These are phyloP conservation scores for Aphelenchoides avenae DNA, from an alignment of 1,140 invertebrate species.

Conservation along the genomic window DNA sequence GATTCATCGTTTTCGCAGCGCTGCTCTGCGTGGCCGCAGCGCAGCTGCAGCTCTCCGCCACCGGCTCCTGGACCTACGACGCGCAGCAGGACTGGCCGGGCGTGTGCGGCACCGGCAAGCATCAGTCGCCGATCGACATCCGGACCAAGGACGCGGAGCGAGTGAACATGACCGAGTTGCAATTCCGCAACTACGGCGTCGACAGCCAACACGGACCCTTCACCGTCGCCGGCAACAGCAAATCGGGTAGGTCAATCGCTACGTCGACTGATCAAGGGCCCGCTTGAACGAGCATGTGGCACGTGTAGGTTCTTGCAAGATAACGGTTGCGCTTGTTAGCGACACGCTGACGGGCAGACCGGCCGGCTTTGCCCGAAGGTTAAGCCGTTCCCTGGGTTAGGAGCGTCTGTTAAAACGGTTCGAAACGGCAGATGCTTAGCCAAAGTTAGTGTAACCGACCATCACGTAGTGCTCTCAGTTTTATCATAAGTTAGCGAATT, in stretches of 20 bases:
- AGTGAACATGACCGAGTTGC: background rate
- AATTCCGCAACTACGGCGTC: slow-evolving; percentile 22
- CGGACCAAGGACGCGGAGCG: slow-evolving; percentile 28
- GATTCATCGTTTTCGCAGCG: no score
- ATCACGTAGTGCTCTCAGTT: no score
- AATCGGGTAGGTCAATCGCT: slow-evolving; percentile 19
- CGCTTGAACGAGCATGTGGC: no score
- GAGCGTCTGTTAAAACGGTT: background rate
- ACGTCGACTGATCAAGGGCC: background rate
- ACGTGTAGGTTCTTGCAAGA: no score
- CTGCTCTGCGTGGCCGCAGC: no score
- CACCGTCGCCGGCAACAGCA: background rate
- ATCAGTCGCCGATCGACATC: slow-evolving; percentile 48
- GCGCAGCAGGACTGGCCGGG: slow-evolving; percentile 35
- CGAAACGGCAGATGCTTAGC: background rate
- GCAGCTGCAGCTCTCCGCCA: no score
- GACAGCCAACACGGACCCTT: slow-evolving; percentile 6
- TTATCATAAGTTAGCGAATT: no score
- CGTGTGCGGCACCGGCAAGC: slow-evolving; percentile 26
- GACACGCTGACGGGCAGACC: no score
- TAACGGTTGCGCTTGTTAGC: no score
- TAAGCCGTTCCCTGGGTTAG: no score
- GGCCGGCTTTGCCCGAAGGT: no score
- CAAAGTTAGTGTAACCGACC: background rate
- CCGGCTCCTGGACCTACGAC: no score